These are phyloP conservation scores for Rhogogaster chlorosoma DNA, from an alignment of 2,888 invertebrate species.

Conservation along the genomic window DNA sequence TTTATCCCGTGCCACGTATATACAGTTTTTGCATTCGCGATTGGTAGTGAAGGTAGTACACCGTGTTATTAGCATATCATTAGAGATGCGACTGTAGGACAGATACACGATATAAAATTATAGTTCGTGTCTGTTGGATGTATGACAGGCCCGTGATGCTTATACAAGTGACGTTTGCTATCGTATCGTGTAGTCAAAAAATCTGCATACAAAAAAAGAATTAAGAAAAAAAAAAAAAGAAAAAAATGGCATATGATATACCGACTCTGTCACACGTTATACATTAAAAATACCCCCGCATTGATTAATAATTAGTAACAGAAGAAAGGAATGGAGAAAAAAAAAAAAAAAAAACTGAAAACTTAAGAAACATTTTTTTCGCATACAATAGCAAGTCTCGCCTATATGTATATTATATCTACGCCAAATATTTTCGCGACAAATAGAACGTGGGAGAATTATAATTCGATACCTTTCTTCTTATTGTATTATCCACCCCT, in stretches of 20 bases:
- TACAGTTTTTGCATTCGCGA: background rate
- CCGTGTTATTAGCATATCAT: constrained; percentile 39
- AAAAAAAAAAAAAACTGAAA: background rate
- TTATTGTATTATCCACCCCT: background rate
- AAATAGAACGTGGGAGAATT: background rate
- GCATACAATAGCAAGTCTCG: background rate
- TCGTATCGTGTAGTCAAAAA: background rate
- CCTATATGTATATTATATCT: too few relatives aligned
- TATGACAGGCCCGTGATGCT: constrained; percentile 16
- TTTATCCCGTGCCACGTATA: background rate
- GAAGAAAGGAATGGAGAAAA: too few relatives aligned
- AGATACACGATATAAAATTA: constrained; percentile 33
- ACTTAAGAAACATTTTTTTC: background rate
- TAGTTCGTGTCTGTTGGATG: constrained; percentile 35
- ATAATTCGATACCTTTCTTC: background rate
- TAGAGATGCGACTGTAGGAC: background rate
- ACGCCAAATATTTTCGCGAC: background rate
- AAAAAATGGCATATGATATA: constrained; percentile 10
- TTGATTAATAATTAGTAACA: background rate
- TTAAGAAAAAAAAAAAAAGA: constrained; percentile 7
- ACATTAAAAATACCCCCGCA: background rate
- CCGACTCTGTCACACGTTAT: background rate
- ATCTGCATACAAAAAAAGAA: constrained; percentile 41
- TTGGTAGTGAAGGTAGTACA: background rate
- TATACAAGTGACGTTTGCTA: constrained; percentile 13